Base-by-base conservation (phyloP, 2,888 invertebrate species). In the Hypselothyrea guttata region DNA sequence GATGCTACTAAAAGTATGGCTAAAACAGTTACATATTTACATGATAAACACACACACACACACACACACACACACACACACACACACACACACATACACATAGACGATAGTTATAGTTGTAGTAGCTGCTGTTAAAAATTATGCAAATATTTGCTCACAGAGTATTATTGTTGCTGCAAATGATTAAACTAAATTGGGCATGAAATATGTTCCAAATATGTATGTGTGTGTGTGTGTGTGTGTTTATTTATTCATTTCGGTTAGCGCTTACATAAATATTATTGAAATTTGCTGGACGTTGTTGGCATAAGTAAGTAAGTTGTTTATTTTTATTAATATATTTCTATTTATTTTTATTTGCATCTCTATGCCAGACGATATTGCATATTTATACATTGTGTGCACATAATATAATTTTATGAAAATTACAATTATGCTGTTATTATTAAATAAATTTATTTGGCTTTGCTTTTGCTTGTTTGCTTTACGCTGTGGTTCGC, bases 251-350 rank as follows among this genome's bases (percentile, higher is more conserved):
- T 55, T 54, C 63, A 58, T 56, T 65, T 67, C 38, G 69, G 59
- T 18, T 30, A 49, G 52, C 46, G 62, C 75, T 76, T 76, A 76
- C 83, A 77, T 71, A 82, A 79, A 77, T 84, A 84, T 79, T 79
- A 79, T 79, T 79, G 78, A 79, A 79, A 84, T 63, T n/a, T 84
- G 75, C 64, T 81, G 81, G 86, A 81, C 81, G 86, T 85, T 85
- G 81, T 67, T 81, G 86, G 81, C 86, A 85, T 81, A 85, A 83
- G 73, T 82, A 82, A 84, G 79, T 78, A 78, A 77, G 85, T 82
- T 74, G 71, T 84, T 84, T 57, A 75, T 69, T 76, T 76, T 76
- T 76, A 71, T 69, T 69, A 71, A n/a, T n/a, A n/a, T n/a, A n/a
- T n/a, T n/a, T n/a, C n/a, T n/a, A n/a, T n/a, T n/a, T n/a, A n/a